These are phyloP conservation scores for Diceros bicornis DNA, from an alignment of 2,797 vertebrate genomes.

Conservation along the genomic window DNA sequence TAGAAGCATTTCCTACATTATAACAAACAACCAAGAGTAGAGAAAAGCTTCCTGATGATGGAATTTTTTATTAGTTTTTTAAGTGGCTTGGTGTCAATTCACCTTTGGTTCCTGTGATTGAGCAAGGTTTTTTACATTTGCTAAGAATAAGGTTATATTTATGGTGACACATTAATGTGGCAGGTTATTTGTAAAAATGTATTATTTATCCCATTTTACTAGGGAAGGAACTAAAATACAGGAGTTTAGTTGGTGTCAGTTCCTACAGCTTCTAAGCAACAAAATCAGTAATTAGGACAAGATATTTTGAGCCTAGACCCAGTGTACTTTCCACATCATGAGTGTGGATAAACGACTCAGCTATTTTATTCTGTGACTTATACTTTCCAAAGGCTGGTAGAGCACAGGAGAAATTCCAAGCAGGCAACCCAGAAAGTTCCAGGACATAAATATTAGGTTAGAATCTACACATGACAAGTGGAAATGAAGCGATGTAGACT, in stretches of 20 bases:
- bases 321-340: background rate
- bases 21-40: background rate
- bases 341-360: background rate
- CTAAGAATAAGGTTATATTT: background rate
- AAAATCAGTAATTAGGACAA: background rate
- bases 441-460: background rate
- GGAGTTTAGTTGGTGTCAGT: background rate
- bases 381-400: background rate
- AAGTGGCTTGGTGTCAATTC: background rate
- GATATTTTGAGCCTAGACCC: background rate
- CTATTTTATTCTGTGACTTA: background rate
- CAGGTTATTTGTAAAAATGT: constrained; percentile 5
- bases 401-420: background rate
- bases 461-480: background rate
- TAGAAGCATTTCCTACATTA: background rate
- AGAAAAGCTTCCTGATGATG: constrained; percentile 1
- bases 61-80: constrained; percentile 31
- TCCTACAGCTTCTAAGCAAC: background rate
- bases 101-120: background rate
- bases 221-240: background rate
- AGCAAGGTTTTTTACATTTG: background rate
- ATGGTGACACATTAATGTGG: background rate
- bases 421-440: background rate
- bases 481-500: background rate
- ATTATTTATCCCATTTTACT: background rate